Evolutionary conservation across 2,888 invertebrate species (phyloP).

Genomic region (Branchellion lobata): DNA sequence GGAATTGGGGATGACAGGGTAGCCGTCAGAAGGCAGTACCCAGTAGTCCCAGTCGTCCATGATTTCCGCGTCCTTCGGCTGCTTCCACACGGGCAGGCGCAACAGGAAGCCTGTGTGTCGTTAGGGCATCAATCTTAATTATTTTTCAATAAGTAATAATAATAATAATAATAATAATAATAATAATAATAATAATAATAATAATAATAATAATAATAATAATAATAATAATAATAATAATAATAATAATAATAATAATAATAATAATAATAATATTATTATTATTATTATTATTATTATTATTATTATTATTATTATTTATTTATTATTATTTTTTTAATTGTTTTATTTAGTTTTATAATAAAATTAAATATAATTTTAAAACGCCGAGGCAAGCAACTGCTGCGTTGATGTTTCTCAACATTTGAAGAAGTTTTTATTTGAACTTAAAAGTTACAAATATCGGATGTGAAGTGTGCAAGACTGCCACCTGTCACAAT

Average conservation of each 20-base stretch:
- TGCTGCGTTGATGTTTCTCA: background rate
- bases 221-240: too few relatives aligned
- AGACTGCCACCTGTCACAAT: slow-evolving; percentile 54
- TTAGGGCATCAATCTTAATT: background rate
- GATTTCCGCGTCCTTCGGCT: slow-evolving; percentile 36
- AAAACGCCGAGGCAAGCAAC: background rate
- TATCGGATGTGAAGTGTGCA: background rate
- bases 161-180: slow-evolving; percentile 21
- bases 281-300: too few relatives aligned
- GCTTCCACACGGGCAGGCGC: slow-evolving; percentile 28
- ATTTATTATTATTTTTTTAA: background rate
- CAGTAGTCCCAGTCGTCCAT: slow-evolving; percentile 42
- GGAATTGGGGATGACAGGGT: slow-evolving; percentile 31
- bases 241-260: too few relatives aligned
- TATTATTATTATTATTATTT: too few relatives aligned
- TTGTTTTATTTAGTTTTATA: background rate
- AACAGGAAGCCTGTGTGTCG: slow-evolving; percentile 13
- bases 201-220: slow-evolving; percentile 1
- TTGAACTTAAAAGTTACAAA: background rate
- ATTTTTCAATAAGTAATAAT: too few relatives aligned
- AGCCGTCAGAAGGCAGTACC: slow-evolving; percentile 36
- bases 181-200: slow-evolving; percentile 21
- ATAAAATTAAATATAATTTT: background rate
- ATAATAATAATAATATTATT: too few relatives aligned
- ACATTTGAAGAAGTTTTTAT: background rate